Percentiles rank a stretch among this genome's conserved stretches.
Conservation (phyloP, 35 echinoderm and acorn worm species). For the Lytechinus variegatus region DNA sequence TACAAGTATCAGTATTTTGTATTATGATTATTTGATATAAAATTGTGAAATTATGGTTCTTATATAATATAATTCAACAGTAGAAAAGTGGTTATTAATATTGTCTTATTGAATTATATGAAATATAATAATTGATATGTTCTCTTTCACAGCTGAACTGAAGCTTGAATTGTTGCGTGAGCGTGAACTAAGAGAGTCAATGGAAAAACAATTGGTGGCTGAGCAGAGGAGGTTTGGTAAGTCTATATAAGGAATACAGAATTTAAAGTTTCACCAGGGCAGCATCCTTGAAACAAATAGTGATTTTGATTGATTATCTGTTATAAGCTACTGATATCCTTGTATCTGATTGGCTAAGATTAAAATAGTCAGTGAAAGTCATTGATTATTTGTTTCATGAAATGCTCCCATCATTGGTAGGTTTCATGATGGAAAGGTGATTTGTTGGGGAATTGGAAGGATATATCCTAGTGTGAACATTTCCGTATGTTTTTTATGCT, state of each 20-base stretch:
- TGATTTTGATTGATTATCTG: not conserved
- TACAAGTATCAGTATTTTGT: not conserved
- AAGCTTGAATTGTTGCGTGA: slow-evolving; percentile 93
- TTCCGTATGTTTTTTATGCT: not conserved
- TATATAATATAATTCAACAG: not conserved
- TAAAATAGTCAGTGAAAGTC: no score
- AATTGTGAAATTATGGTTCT: not conserved
- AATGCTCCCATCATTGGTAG: no score
- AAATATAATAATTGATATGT: not conserved
- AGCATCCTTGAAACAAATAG: not conserved
- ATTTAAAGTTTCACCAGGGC: not conserved
- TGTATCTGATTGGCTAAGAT: no score
- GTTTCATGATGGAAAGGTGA: no score
- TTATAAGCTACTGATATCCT: not conserved
- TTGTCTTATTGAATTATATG: not conserved
- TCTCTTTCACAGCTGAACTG: slow-evolving; percentile 81
- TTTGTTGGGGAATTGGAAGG: not conserved
- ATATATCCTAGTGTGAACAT: not conserved
- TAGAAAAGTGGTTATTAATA: not conserved
- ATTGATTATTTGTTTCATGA: no score
- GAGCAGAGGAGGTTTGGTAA: slow-evolving; percentile 81
- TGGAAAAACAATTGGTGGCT: slow-evolving; percentile 85
- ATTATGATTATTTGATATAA: not conserved
- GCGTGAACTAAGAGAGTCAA: slow-evolving; percentile 80
- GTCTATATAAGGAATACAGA: not conserved